Conservation (phyloP, 2,888 invertebrate genomes). For the Conchocele bisecta region DNA sequence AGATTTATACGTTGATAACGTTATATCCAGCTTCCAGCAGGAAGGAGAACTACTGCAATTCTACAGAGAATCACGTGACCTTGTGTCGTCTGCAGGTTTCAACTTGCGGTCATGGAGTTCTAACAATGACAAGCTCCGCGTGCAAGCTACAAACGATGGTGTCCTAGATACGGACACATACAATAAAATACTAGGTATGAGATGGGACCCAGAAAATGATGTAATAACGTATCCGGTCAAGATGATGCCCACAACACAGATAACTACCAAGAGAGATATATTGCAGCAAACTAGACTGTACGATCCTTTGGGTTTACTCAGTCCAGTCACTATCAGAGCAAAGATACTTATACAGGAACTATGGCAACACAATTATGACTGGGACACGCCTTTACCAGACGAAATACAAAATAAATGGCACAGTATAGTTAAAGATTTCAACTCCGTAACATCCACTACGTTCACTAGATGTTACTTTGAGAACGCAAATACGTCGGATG, state of each 20-base stretch:
- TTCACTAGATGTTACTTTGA: too few relatives aligned
- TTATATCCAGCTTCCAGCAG: conserved; percentile 25
- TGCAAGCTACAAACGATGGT: conserved; percentile 8
- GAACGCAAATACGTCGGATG: too few relatives aligned
- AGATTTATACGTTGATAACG: conserved; percentile 48
- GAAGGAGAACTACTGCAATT: conserved; percentile 8
- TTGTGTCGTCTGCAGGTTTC: conserved; percentile 29
- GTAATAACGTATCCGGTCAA: conserved; percentile 4
- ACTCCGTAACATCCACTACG: too few relatives aligned
- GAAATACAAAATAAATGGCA: too few relatives aligned
- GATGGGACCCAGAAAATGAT: conserved; percentile 36
- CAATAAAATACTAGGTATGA: conserved; percentile 32
- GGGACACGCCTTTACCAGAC: conserved; percentile 1
- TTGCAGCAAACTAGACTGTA: too few relatives aligned
- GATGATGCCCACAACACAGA: too few relatives aligned
- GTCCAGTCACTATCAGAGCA: conserved; percentile 13
- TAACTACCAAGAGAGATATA: too few relatives aligned
- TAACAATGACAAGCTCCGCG: conserved; percentile 4
- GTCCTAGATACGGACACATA: conserved; percentile 11
- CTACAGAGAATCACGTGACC: conserved; percentile 10
- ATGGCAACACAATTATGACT: conserved; percentile 14
- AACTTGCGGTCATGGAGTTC: conserved; percentile 45
- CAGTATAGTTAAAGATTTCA: too few relatives aligned
- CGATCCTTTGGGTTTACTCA: conserved; percentile 24
- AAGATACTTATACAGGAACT: conserved; percentile 34